Conservation (phyloP, 30 jellyfish, hydroid and myxozoan genomes). For the Phacellophora camtschatica region DNA sequence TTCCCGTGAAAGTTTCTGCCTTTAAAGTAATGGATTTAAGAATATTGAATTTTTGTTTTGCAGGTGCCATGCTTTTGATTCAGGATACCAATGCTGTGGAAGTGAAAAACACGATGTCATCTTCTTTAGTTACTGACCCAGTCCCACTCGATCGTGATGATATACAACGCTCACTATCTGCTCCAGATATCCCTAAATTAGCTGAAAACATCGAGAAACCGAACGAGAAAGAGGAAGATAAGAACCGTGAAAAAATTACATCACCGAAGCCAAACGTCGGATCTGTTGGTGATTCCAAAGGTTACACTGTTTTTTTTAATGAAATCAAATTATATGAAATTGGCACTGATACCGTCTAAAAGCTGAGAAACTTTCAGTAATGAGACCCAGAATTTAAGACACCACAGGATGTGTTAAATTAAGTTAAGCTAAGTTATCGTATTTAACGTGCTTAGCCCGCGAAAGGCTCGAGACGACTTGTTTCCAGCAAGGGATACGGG, state of each 20-base stretch:
- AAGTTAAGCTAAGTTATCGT: no score
- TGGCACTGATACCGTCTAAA: no score
- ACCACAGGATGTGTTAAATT: no score
- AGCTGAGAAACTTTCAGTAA: no score
- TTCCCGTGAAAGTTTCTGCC: no score
- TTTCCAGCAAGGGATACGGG: no score
- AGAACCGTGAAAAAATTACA: not conserved
- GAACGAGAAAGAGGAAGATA: not conserved
- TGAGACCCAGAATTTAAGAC: no score
- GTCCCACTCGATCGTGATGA: not conserved
- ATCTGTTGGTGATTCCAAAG: conserved; percentile 54
- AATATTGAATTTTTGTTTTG: not conserved
- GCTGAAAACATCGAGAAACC: not conserved
- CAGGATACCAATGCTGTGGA: conserved; percentile 94
- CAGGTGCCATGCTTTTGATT: conserved; percentile 87
- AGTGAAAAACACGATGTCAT: not conserved
- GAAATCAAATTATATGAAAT: no score
- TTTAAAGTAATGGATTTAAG: no score
- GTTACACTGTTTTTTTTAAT: not conserved
- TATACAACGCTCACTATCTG: conserved; percentile 11
- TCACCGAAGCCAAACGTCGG: conserved; percentile 17
- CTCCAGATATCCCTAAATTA: not conserved
- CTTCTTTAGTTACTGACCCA: not conserved
- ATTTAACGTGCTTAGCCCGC: no score
- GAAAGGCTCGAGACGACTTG: no score